phyloP scores from a whole-genome alignment of 2,797 vertebrate species.

The Macroramphosus scolopax region DNA sequence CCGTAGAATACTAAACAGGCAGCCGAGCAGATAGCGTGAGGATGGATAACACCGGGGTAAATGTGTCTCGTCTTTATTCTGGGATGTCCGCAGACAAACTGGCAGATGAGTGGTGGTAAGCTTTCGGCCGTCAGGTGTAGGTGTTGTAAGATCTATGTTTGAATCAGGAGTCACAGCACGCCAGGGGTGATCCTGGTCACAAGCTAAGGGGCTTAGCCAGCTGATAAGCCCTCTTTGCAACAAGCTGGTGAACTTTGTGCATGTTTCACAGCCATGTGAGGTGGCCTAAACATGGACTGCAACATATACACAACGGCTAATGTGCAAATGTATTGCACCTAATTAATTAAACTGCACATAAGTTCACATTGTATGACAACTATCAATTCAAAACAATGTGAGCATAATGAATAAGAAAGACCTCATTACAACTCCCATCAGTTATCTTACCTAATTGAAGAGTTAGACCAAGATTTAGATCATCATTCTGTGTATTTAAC shows the following conservation, averaged over 20 bases:
- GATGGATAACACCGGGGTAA: constrained; percentile 40
- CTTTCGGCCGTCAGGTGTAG: constrained; percentile 26
- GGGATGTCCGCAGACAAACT: constrained; percentile 7
- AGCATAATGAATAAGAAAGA: too few species aligned
- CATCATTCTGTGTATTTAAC: too few species aligned
- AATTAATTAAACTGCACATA: too few species aligned
- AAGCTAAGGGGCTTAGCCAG: constrained; percentile 64
- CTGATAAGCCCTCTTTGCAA: constrained; percentile 56
- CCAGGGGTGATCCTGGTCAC: constrained; percentile 55
- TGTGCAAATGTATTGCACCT: too few species aligned
- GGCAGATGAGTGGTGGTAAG: constrained; percentile 16
- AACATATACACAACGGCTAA: too few species aligned
- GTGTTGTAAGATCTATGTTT: constrained; percentile 40
- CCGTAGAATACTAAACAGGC: constrained; percentile 56
- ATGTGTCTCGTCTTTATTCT: too few species aligned
- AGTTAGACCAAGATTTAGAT: too few species aligned
- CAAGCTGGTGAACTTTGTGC: constrained; percentile 38
- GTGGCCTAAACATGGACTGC: too few species aligned
- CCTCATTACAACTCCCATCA: too few species aligned
- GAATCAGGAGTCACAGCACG: constrained; percentile 60
- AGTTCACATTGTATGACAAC: too few species aligned
- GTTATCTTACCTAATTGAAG: too few species aligned
- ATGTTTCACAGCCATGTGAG: neutral
- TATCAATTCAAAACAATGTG: too few species aligned
- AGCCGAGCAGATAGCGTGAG: constrained; percentile 45